These are phyloP conservation scores for Diploscapter pachys DNA, from an alignment of 1,140 invertebrate species.

Conservation along the genomic window DNA sequence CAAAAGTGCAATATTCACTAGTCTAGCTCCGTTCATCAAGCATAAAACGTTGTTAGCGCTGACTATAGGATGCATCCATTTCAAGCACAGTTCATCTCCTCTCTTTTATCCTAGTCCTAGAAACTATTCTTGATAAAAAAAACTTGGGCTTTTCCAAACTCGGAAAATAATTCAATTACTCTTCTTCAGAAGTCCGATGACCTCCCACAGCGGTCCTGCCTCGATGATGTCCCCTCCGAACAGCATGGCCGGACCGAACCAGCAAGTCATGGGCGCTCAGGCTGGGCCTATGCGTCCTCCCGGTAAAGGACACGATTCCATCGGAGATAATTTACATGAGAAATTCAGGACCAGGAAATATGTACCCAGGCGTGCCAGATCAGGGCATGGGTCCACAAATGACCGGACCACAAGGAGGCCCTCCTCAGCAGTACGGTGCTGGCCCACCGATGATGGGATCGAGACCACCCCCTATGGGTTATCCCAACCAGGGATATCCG, in stretches of 20 bases:
- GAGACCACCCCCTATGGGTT: constrained; percentile 6
- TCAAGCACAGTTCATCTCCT: too few relatives aligned
- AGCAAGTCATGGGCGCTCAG: too few relatives aligned
- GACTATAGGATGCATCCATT: too few relatives aligned
- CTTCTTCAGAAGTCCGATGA: constrained; percentile 16
- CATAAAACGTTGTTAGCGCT: too few relatives aligned
- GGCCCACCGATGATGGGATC: neutral
- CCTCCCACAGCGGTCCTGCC: neutral
- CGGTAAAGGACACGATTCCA: neutral
- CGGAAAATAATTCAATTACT: neutral
- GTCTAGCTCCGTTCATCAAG: too few relatives aligned
- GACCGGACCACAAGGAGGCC: constrained; percentile 10
- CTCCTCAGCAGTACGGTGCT: constrained; percentile 12
- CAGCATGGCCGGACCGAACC: too few relatives aligned
- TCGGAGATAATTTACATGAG: neutral
- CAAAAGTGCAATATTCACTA: too few relatives aligned
- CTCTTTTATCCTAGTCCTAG: too few relatives aligned
- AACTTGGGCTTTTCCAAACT: too few relatives aligned
- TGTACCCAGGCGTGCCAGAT: constrained; percentile 2
- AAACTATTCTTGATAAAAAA: too few relatives aligned
- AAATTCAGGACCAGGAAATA: neutral
- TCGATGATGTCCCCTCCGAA: constrained; percentile 13
- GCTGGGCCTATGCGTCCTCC: neutral
- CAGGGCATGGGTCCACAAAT: too few relatives aligned
- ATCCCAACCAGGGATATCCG: neutral